These are phyloP conservation scores for Drosophila pseudotakahashii DNA, from an alignment of 2,888 invertebrate species.

Conservation along the genomic window DNA sequence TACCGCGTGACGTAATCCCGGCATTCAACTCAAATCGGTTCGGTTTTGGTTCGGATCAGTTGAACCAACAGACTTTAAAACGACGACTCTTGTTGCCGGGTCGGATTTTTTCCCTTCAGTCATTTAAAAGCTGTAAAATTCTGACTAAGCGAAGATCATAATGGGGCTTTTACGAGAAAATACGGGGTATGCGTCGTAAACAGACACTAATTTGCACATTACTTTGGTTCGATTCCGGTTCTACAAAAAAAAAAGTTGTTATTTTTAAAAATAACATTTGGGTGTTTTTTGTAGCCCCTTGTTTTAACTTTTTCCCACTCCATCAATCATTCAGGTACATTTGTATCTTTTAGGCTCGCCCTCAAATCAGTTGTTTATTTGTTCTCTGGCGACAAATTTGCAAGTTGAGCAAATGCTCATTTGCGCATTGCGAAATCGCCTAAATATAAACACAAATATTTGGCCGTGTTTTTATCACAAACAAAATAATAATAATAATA, in stretches of 20 bases:
- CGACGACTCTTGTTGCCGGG: constrained; percentile 29
- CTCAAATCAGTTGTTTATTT: neutral
- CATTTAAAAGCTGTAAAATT: neutral
- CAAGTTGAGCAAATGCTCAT: neutral
- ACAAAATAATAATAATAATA: neutral
- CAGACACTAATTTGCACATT: neutral
- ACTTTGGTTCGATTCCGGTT: neutral
- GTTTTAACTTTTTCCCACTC: neutral
- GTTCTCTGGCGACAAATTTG: neutral
- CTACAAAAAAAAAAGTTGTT: neutral
- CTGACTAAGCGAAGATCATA: constrained; percentile 17
- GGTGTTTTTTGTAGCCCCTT: neutral
- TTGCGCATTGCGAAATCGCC: constrained; percentile 41
- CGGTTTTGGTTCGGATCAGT: constrained; percentile 2
- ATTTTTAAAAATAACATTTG: neutral
- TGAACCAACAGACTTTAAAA: constrained; percentile 3
- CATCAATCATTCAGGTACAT: constrained; percentile 2
- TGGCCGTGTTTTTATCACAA: constrained; percentile 18
- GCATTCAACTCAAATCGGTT: neutral
- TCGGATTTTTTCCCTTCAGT: constrained; percentile 9
- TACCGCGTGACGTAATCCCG: constrained; percentile 38
- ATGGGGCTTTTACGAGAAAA: neutral
- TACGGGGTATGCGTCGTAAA: neutral
- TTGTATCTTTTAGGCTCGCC: neutral
- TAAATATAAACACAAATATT: constrained; percentile 27